Percentiles rank a stretch among this genome's conserved stretches.
Conservation (phyloP, 2,797 vertebrate species). For the Neosalanx taihuensis region DNA sequence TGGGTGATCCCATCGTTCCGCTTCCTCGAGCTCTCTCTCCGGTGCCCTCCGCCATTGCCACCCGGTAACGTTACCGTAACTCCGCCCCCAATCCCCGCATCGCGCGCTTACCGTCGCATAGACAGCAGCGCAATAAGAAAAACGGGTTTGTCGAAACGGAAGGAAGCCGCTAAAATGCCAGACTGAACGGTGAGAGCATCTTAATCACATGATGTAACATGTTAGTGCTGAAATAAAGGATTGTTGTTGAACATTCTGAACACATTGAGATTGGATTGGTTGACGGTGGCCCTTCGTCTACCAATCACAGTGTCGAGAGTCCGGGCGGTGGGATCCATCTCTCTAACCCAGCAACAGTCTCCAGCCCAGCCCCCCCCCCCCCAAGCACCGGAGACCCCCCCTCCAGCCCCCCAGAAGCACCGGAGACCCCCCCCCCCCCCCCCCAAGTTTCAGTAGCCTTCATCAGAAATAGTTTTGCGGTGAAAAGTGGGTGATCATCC, state of each 20-base stretch:
- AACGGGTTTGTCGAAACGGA: background rate
- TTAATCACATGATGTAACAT: background rate
- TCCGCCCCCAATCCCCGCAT: constrained; percentile 16
- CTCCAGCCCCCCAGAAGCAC: no score
- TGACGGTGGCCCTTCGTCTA: constrained; percentile 1
- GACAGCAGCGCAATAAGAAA: background rate
- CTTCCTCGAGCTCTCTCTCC: constrained; percentile 22
- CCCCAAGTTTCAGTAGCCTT: no score
- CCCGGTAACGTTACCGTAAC: constrained; percentile 20
- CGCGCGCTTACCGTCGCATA: background rate
- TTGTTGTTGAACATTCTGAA: constrained; percentile 31
- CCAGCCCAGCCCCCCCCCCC: background rate
- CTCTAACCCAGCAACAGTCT: constrained; percentile 62
- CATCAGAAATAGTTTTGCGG: no score
- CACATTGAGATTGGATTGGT: constrained; percentile 62
- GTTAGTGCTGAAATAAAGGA: background rate
- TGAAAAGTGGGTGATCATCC: no score
- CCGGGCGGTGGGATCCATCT: constrained; percentile 32
- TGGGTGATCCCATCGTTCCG: constrained; percentile 13
- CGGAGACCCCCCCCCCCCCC: no score
- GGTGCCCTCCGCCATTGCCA: constrained; percentile 39
- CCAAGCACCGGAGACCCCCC: no score
- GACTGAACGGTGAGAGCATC: background rate
- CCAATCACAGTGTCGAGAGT: constrained; percentile 55
- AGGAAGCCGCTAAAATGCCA: background rate